Base-by-base conservation (phyloP, 2,888 invertebrate genomes). In the Tyria jacobaeae region DNA sequence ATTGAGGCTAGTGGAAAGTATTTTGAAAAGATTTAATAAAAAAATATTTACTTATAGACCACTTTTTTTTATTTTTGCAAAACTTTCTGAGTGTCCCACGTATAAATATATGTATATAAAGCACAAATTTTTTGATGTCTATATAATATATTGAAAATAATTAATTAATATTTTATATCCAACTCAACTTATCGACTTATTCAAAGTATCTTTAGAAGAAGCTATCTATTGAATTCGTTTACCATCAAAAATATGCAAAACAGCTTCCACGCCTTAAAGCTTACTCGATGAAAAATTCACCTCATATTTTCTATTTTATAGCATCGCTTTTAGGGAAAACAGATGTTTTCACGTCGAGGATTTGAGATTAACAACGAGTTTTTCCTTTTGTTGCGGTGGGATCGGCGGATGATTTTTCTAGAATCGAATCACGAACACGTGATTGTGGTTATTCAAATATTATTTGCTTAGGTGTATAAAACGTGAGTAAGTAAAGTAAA, bases 311-410 rank as follows among this genome's bases (percentile, higher is more conserved):
- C 60, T 71, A 73, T 76, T 80, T 76, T 71, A 70, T 61, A 63
- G 54, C 64, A 55, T 57, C 57, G 54, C 54, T 68, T 44, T 68
- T 64, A 35, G 47, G 59, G 50, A 51, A 74, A 77, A 77, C 74
- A 74, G 66, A 78, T 67, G 64, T 72, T 70, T 71, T 67, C 61
- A 53, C 68, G 65, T 66, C 62, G 71, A 73, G 74, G 72, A 76
- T 77, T 80, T 76, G 58, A 68, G 76, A 75, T 82, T 81, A 81
- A 75, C 76, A 78, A 69, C 69, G 69, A 61, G 60, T 69, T 68
- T 70, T 79, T 75, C 64, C 74, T 78, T 76, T 78, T 81, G 75
- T 75, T 76, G 21, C 57, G 61, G 35, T 62, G 59, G 64, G 61
- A 71, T 66, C 57, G 57, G 24, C 57, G 27, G 51, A 60, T 68